These are phyloP conservation scores for Ectemnius continuus DNA, from an alignment of 2,888 invertebrate genomes.

Conservation along the genomic window DNA sequence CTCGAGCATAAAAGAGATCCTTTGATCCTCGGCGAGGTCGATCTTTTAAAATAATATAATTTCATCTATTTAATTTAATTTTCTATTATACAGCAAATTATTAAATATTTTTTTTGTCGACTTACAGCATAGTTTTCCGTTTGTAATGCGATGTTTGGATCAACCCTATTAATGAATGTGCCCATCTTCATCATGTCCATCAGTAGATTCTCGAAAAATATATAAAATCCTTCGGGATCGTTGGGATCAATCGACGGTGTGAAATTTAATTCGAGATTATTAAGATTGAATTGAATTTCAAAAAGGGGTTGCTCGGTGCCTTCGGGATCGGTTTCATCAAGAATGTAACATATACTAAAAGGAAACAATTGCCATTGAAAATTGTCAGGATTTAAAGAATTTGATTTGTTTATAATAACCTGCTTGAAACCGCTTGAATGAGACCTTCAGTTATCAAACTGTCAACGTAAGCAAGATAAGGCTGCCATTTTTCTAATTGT, in stretches of 20 bases:
- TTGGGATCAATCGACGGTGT: conserved; percentile 86
- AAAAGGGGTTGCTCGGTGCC: conserved; percentile 84
- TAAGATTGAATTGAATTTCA: conserved; percentile 86
- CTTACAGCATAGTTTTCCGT: conserved; percentile 71
- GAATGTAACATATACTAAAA: conserved; percentile 81
- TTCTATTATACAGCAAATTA: neutral
- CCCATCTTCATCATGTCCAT: conserved; percentile 89
- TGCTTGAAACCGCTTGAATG: conserved; percentile 78
- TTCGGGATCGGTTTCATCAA: conserved; percentile 81
- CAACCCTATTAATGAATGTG: conserved; percentile 83
- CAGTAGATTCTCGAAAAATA: conserved; percentile 84
- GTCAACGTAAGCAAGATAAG: conserved; percentile 84
- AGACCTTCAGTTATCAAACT: conserved; percentile 81
- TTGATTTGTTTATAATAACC: conserved; percentile 57
- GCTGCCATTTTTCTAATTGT: conserved; percentile 79
- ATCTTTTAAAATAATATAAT: conserved; percentile 65
- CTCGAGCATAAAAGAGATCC: conserved; percentile 72
- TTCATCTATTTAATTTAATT: neutral
- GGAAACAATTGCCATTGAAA: neutral
- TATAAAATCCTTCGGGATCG: conserved; percentile 83
- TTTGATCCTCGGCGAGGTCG: conserved; percentile 70
- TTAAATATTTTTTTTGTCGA: conserved; percentile 6
- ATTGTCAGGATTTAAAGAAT: neutral
- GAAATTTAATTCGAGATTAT: conserved; percentile 84
- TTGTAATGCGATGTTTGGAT: conserved; percentile 62